Percentiles rank a stretch among this genome's conserved stretches.
These are phyloP conservation scores for Rhodinocichla rosea DNA, from an alignment of 2,113 vertebrate genomes.

Conservation along the genomic window DNA sequence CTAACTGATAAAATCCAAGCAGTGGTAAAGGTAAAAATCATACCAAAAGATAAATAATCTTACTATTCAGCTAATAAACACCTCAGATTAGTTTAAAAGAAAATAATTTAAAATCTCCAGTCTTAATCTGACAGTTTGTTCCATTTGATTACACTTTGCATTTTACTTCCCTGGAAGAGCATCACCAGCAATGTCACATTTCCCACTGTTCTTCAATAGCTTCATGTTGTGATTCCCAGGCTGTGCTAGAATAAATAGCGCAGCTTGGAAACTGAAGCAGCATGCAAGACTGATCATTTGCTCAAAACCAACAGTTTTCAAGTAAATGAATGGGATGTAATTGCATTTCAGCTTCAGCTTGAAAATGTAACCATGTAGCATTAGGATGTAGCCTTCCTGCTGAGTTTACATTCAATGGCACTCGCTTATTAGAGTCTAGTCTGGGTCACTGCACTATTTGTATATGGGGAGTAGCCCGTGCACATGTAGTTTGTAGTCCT, in stretches of 20 bases:
- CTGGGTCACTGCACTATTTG: not conserved
- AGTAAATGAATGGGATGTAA: not conserved
- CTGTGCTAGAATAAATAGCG: not conserved
- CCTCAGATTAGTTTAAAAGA: not conserved
- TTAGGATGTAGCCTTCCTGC: not conserved
- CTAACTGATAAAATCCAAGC: not conserved
- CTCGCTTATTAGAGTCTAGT: not conserved
- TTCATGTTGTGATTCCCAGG: slow-evolving; percentile 11
- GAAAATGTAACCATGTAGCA: not conserved
- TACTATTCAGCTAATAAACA: not conserved
- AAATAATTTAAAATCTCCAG: not conserved
- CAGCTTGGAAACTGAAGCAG: not conserved
- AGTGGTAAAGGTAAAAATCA: not conserved
- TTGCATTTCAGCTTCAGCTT: not conserved
- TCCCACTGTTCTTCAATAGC: not conserved
- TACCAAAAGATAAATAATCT: not conserved
- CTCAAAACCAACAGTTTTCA: slow-evolving; percentile 34
- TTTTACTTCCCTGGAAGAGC: not conserved
- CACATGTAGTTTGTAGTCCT: not conserved
- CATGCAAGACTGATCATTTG: slow-evolving; percentile 2
- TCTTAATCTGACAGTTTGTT: not conserved
- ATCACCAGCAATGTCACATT: not conserved
- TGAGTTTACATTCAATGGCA: not conserved
- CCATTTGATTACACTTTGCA: not conserved
- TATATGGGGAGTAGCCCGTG: not conserved